phyloP scores from a whole-genome alignment of 2,113 vertebrate genomes.

The Ciconia boyciana region DNA sequence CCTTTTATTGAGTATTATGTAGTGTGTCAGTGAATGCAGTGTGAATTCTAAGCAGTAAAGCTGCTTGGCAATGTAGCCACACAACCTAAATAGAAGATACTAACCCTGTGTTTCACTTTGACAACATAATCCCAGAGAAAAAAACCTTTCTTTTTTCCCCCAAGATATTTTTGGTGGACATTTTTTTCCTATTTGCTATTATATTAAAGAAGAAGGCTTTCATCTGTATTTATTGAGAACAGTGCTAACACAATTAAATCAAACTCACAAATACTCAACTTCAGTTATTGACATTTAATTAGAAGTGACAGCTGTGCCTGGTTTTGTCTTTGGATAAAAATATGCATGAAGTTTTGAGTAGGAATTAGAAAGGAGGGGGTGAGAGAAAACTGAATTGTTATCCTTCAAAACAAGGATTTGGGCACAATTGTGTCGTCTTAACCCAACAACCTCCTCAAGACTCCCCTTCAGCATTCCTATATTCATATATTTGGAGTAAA shows the following conservation, averaged over 20 bases:
- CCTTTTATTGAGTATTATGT: neutral
- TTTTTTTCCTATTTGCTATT: neutral
- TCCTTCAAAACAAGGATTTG: neutral
- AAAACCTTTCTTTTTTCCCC: neutral
- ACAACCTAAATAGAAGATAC: neutral
- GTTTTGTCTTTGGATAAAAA: neutral
- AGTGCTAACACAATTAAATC: neutral
- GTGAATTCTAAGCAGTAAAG: neutral
- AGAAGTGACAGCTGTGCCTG: neutral
- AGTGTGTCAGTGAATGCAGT: neutral
- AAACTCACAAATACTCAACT: neutral
- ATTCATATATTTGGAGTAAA: neutral
- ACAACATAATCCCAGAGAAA: neutral
- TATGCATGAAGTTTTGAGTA: neutral
- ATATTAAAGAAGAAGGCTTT: neutral
- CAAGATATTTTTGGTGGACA: neutral
- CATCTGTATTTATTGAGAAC: neutral
- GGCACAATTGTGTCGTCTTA: neutral
- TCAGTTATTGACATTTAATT: slow-evolving; percentile 43
- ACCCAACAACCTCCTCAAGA: neutral
- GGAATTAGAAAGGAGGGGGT: neutral
- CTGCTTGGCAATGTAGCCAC: neutral
- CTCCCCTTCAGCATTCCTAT: neutral
- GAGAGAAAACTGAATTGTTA: neutral
- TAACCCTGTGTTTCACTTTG: neutral